These are phyloP conservation scores for Illadopsis cleaveri DNA, from an alignment of 2,113 vertebrate species.

Conservation along the genomic window DNA sequence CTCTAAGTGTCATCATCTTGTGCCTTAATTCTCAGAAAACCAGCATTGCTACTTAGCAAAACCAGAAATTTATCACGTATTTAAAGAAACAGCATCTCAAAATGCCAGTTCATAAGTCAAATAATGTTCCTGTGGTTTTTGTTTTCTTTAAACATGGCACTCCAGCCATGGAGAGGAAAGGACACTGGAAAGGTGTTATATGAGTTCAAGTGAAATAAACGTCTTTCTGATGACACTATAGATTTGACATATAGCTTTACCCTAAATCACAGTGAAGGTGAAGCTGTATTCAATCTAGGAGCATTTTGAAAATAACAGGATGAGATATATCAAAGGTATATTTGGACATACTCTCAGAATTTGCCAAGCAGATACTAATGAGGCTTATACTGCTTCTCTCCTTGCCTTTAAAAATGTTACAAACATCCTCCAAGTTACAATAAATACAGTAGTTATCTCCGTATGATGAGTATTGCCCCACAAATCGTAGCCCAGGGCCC, in stretches of 20 bases:
- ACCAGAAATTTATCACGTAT: not conserved
- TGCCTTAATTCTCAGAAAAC: not conserved
- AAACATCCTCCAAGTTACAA: not conserved
- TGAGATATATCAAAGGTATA: not conserved
- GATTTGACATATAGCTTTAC: not conserved
- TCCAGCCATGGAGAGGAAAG: not conserved
- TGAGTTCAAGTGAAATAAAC: conserved; percentile 21
- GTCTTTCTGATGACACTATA: not conserved
- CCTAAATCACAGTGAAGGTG: not conserved
- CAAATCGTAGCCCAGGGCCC: not conserved
- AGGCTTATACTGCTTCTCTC: not conserved
- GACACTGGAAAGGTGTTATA: not conserved
- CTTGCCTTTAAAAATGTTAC: not conserved
- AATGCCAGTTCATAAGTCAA: not conserved
- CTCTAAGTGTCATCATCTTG: not conserved
- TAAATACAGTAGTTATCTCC: not conserved
- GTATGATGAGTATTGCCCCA: not conserved
- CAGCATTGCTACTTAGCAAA: not conserved
- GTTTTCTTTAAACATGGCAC: not conserved
- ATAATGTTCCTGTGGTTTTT: not conserved
- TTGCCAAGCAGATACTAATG: not conserved
- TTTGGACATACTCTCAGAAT: not conserved
- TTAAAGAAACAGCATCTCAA: not conserved
- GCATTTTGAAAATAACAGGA: not conserved
- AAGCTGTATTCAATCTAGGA: not conserved